These are phyloP conservation scores for Drosophila heteroneura DNA, from an alignment of 2,888 invertebrate genomes.

Conservation along the genomic window DNA sequence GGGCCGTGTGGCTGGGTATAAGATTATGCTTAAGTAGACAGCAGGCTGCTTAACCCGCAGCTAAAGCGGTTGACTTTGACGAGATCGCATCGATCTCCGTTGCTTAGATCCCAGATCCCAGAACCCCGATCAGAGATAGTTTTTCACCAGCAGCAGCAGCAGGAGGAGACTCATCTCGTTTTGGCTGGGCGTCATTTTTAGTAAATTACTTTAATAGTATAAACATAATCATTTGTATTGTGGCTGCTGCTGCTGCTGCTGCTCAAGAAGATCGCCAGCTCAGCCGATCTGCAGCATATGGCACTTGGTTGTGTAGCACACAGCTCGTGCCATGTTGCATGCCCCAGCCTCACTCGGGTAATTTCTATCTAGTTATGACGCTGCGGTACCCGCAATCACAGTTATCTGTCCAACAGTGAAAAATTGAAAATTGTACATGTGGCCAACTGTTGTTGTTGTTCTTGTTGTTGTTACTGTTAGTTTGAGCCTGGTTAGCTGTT, in stretches of 20 bases:
- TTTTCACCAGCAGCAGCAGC: constrained; percentile 28
- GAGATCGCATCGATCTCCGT: constrained; percentile 40
- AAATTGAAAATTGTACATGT: constrained; percentile 76
- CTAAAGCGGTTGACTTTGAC: constrained; percentile 76
- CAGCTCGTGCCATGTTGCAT: constrained; percentile 56
- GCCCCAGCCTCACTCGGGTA: constrained; percentile 49
- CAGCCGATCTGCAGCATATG: constrained; percentile 39
- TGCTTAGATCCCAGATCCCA: constrained; percentile 19
- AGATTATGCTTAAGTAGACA: constrained; percentile 83
- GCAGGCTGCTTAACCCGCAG: constrained; percentile 83
- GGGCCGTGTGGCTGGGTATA: constrained; percentile 61
- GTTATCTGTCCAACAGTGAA: constrained; percentile 80
- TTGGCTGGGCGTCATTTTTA: constrained; percentile 75
- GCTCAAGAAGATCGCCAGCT: constrained; percentile 46
- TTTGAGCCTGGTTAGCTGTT: constrained; percentile 23
- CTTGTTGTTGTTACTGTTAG: constrained; percentile 8
- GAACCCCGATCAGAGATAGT: constrained; percentile 31
- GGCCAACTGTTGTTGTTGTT: constrained; percentile 23
- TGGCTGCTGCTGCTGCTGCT: constrained; percentile 70
- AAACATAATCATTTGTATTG: constrained; percentile 83
- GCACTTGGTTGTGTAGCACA: constrained; percentile 39
- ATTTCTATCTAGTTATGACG: constrained; percentile 75
- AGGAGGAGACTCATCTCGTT: constrained; percentile 66
- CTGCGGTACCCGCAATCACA: constrained; percentile 64
- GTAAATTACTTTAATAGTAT: constrained; percentile 84